Evolutionary conservation across 1,140 invertebrate species (phyloP), one percentile per base, ranked within the genome.

Genomic region (Aphidius ervi): DNA sequence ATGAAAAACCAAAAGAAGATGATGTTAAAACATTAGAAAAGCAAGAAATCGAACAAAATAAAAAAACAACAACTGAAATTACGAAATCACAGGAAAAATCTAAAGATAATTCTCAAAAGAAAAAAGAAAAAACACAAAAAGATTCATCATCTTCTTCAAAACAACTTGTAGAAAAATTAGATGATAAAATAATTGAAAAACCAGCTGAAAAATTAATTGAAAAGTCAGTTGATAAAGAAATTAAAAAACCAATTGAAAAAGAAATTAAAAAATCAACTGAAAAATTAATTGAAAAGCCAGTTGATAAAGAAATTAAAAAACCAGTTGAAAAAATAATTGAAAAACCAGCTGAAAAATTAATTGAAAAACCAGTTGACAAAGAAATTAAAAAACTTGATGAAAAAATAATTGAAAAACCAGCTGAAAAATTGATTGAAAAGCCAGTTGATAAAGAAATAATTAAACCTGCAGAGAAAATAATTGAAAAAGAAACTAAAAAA

Each of bases 301-400:
- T 72, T 20, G 68, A 40, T 6, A 10, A 37, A 40, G 40, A 10
- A 46, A 20, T 0, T 6, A 4, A 16, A 3, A 9, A 46, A 50
- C 49, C 50, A 53, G 37, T 42, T 7, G 31, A 43, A 31, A 10
- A 47, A 54, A 37, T 49, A 50, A 31, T 41, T 6, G 45, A 46
- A 45, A 64, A 59, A 58, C n/a, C 2, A 62, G 37, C 56, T 55
- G 56, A 50, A n/a, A 31, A 40, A n/a, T 55, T 66, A 20, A 7
- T 9, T 7, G 46, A 23, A 45, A 58, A 50, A 9, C 10, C 37
- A 41, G 3, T n/a, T 16, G 40, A 42, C 2, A 48, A 41, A 55
- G 39, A 10, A 20, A 23, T 41, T 31, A 31, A 31, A 31, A 31
- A 31, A 31, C 2, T 31, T 31, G 23, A 31, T 31, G 23, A 31